Evolutionary conservation across 2,888 invertebrate genomes (phyloP).

Genomic region (Sinelater perroti): DNA sequence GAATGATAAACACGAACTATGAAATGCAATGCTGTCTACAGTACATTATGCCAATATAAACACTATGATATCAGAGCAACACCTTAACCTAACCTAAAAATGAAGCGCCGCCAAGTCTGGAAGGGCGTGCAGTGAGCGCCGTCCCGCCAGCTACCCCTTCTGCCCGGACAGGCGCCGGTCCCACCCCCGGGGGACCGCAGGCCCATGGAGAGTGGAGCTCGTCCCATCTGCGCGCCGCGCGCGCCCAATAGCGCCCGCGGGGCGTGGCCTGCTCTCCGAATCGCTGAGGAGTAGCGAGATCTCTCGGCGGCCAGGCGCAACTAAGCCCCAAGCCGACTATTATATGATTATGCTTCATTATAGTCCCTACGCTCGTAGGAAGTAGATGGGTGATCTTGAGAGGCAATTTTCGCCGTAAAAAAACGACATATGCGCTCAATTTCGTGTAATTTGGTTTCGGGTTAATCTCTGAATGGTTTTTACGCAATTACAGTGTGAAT

Average conservation of each 20-base stretch:
- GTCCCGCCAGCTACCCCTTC: constrained; percentile 8
- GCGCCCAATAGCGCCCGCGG: constrained; percentile 48
- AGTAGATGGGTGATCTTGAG: constrained; percentile 60
- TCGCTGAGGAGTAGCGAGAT: constrained; percentile 59
- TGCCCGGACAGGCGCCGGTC: constrained; percentile 11
- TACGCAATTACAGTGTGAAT: constrained; percentile 62
- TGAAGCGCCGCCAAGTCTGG: constrained; percentile 59
- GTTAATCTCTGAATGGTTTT: constrained; percentile 60
- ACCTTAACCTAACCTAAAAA: constrained; percentile 58
- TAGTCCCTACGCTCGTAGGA: constrained; percentile 63
- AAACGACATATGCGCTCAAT: constrained; percentile 61
- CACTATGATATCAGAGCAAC: constrained; percentile 43
- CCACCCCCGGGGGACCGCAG: constrained; percentile 45
- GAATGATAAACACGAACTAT: constrained; percentile 34
- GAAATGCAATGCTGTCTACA: constrained; percentile 29
- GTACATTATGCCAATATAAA: constrained; percentile 34
- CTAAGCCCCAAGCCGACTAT: constrained; percentile 60
- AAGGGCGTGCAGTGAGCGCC: constrained; percentile 50
- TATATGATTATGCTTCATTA: constrained; percentile 65
- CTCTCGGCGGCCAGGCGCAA: constrained; percentile 58
- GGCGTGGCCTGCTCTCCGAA: constrained; percentile 46
- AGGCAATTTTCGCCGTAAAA: constrained; percentile 61
- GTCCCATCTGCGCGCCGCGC: constrained; percentile 41
- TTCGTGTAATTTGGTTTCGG: constrained; percentile 63
- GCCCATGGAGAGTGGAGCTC: constrained; percentile 49